Evolutionary conservation across 1,140 invertebrate genomes (phyloP), one percentile per base, ranked within the genome.

Genomic region (Spodoptera frugiperda): DNA sequence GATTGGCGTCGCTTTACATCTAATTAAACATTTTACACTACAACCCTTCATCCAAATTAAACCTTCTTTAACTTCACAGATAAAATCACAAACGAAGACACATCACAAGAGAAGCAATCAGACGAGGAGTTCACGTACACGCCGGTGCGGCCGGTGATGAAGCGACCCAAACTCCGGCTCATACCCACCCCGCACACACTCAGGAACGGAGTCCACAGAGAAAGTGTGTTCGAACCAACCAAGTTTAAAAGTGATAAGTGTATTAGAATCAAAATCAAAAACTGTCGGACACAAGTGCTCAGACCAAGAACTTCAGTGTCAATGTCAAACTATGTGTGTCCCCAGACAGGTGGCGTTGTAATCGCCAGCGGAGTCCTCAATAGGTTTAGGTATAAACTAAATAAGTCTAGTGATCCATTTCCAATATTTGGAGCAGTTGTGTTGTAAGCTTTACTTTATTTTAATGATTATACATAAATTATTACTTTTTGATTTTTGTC

Each of bases 351-450:
- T 10, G 79, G 83, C 55, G 84, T 84, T 8, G 75, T 87, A 0
- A 82, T 88, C 0, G 87, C 87, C 0, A 87, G 85, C 55, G 90
- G 91, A 48, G 77, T 88, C 9, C 79, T 93, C 30, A 83, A 89
- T 84, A 88, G 90, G 57, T 93, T 93, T 88, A 91, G 78, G 81
- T 92, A 89, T 84, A 92, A 80, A 86, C 63, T 89, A 67, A 91
- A 82, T 19, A 84, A 81, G 15, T 67, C 57, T 77, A 81, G 67
- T 68, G 78, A 83, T 19, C 59, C 81, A 19, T 87, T 92, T 87
- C 90, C 91, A 83, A 86, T 92, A 85, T 89, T 87, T 85, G 89
- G 91, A 87, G 87, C 89, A 80, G 82, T 91, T 78, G 84, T 81
- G 15, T 81, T 93, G 82, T 92, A 80, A 88, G 70, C 78, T 75